A percentile compares a stretch with the other conserved stretches of the same genome.
Evolutionary conservation across 2,797 vertebrate genomes (phyloP).

Genomic region (Syngnathus acus): DNA sequence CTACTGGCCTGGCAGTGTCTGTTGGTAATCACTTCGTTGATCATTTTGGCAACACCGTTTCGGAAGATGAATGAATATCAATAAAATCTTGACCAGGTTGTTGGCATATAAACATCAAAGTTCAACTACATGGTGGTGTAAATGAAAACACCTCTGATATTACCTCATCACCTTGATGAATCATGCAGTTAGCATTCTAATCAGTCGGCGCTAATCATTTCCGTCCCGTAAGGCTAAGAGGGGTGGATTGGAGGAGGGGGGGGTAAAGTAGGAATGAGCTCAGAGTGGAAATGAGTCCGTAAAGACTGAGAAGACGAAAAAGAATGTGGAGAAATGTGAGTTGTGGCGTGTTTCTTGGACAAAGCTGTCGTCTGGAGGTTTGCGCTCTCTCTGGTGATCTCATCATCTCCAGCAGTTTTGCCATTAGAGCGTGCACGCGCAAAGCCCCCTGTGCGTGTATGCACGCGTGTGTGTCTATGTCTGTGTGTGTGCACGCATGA

Average conservation of each 20-base stretch:
- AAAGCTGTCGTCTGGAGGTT: conserved; percentile 67
- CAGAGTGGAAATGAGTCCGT: conserved; percentile 11
- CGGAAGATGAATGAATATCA: too few species aligned
- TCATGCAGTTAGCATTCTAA: too few species aligned
- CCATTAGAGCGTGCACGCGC: conserved; percentile 43
- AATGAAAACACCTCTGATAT: too few species aligned
- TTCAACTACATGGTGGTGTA: too few species aligned
- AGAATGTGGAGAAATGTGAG: conserved; percentile 17
- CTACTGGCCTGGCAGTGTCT: background rate
- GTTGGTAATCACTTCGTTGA: background rate
- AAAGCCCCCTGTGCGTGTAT: background rate
- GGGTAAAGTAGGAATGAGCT: background rate
- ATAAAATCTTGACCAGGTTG: too few species aligned
- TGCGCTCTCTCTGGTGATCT: conserved; percentile 71
- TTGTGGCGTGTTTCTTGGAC: conserved; percentile 60
- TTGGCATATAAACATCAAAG: too few species aligned
- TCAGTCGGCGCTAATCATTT: too few species aligned
- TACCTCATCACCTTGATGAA: too few species aligned
- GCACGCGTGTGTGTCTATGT: conserved; percentile 15
- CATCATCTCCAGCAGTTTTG: conserved; percentile 68
- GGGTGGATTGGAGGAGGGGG: background rate
- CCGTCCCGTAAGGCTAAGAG: too few species aligned
- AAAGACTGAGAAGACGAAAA: conserved; percentile 3
- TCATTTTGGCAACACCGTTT: too few species aligned
- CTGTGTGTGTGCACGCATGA: conserved; percentile 18